Evolutionary conservation across 2,888 invertebrate species (phyloP).

Genomic region (Muscina levida): DNA sequence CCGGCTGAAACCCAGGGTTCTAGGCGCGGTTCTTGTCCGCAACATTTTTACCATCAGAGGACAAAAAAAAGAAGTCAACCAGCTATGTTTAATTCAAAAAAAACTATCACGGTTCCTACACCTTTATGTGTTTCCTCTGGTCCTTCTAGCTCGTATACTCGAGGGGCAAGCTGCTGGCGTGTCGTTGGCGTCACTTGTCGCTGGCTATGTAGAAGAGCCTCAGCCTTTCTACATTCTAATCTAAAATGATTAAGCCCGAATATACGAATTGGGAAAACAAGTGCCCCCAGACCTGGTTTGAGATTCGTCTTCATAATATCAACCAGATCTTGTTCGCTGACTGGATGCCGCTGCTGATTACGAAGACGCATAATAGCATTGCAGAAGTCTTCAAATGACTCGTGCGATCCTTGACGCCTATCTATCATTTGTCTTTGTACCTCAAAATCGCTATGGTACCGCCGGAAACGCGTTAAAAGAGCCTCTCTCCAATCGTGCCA

Average conservation of each 20-base stretch:
- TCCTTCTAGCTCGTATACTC: too few species aligned
- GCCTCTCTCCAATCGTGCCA: background rate
- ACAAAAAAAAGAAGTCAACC: too few species aligned
- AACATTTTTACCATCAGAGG: too few species aligned
- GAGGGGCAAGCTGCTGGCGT: too few species aligned
- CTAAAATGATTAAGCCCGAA: background rate
- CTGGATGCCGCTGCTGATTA: background rate
- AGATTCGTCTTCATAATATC: slow-evolving; percentile 21
- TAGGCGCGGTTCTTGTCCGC: too few species aligned
- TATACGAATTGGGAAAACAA: slow-evolving; percentile 4
- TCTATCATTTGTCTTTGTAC: slow-evolving; percentile 17
- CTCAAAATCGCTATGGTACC: slow-evolving; percentile 26
- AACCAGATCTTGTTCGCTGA: slow-evolving; percentile 1
- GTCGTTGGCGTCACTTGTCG: too few species aligned
- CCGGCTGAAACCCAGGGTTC: too few species aligned
- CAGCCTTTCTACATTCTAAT: too few species aligned
- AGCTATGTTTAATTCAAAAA: too few species aligned
- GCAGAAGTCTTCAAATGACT: slow-evolving; percentile 28
- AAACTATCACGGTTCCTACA: too few species aligned
- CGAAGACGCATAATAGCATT: background rate
- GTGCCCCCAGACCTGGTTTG: background rate
- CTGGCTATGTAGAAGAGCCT: too few species aligned
- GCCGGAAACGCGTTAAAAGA: background rate
- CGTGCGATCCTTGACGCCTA: background rate
- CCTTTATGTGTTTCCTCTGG: too few species aligned